phyloP scores from a whole-genome alignment of 1,140 invertebrate genomes.

The Micrasema minimum region DNA sequence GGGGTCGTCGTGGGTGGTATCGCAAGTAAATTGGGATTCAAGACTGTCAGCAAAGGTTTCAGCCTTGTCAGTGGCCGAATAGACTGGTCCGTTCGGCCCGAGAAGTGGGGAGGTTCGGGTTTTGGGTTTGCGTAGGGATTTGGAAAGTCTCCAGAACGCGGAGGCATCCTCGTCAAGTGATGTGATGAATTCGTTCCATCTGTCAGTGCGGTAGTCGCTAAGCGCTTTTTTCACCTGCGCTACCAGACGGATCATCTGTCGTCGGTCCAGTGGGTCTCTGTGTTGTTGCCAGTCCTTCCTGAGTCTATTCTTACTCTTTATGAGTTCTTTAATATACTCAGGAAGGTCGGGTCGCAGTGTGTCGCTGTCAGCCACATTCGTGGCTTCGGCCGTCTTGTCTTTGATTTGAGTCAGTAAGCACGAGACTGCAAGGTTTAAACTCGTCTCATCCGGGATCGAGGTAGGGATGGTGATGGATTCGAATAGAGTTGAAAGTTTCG shows the following conservation, averaged over 20 bases:
- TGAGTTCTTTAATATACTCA: background rate
- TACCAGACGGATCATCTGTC: background rate
- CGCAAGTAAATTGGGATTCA: background rate
- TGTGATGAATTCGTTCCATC: background rate
- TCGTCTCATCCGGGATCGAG: background rate
- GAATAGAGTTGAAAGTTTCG: background rate
- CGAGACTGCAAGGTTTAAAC: background rate
- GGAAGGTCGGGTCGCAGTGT: background rate
- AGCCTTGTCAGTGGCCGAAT: background rate
- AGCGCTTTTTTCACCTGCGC: background rate
- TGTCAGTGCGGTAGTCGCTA: background rate
- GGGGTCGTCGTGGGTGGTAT: background rate
- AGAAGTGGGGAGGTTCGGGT: background rate
- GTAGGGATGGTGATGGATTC: background rate
- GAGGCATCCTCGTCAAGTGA: background rate
- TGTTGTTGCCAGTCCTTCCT: background rate
- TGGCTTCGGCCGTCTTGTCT: background rate
- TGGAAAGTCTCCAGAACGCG: background rate
- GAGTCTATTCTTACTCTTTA: background rate
- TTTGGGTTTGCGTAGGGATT: slow-evolving; percentile 4
- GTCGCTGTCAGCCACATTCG: background rate
- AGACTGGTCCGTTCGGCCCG: background rate
- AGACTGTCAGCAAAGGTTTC: background rate
- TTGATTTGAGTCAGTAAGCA: background rate
- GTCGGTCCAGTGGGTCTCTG: background rate